These are phyloP conservation scores for Andrena flavipes DNA, from an alignment of 2,888 invertebrate genomes.

Conservation along the genomic window DNA sequence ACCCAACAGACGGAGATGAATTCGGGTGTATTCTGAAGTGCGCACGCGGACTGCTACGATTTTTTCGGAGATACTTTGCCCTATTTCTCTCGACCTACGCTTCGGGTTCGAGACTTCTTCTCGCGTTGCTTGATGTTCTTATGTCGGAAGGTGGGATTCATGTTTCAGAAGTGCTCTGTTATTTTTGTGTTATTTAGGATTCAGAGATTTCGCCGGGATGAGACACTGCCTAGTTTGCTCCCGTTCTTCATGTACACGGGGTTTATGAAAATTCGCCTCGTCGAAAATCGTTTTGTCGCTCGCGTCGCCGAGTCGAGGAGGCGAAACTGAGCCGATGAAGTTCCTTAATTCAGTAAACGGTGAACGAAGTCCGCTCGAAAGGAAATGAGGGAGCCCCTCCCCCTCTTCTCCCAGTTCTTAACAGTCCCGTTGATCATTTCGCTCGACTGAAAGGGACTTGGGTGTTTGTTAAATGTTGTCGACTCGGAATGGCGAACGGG, in stretches of 20 bases:
- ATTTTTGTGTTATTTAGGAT: too few relatives aligned
- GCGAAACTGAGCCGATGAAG: constrained; percentile 13
- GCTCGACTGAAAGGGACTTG: constrained; percentile 26
- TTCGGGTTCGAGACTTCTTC: background rate
- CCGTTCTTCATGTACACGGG: background rate
- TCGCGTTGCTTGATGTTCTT: too few relatives aligned
- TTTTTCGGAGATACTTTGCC: background rate
- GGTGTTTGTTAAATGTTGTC: constrained; percentile 54
- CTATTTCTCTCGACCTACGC: background rate
- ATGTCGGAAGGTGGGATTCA: too few relatives aligned
- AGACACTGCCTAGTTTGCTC: background rate
- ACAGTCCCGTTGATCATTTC: constrained; percentile 48
- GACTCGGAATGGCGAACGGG: constrained; percentile 17
- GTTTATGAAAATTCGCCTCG: background rate
- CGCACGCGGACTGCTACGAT: background rate
- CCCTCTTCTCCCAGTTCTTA: background rate
- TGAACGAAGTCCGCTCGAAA: constrained; percentile 17
- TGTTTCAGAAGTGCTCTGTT: too few relatives aligned
- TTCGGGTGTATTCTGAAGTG: background rate
- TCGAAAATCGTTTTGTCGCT: background rate
- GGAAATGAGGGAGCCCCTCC: constrained; percentile 24
- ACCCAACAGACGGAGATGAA: constrained; percentile 11
- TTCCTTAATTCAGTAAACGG: constrained; percentile 33
- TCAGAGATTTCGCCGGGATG: too few relatives aligned
- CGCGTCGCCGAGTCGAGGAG: background rate